Base-by-base conservation (phyloP, 2,113 vertebrate species). In the Poeciliopsis prolifica region DNA sequence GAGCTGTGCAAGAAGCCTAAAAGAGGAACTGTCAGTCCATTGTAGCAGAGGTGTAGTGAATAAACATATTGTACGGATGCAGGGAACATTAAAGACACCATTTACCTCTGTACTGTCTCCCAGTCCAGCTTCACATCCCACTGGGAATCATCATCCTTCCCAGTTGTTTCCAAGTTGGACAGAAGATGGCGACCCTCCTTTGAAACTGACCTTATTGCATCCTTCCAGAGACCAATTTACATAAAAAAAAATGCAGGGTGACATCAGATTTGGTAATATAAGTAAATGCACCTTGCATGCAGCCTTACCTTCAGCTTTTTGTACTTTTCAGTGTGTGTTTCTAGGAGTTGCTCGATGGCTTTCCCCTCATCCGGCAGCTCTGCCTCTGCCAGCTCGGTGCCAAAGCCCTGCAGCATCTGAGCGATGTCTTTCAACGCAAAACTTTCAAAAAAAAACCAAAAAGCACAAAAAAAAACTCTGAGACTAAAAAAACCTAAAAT, bases 351-450 rank as follows among this genome's bases (percentile, higher is more conserved):
- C 86, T 98, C 96, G 0, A 96, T 95, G 3, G 94, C 90, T 72
- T 90, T 93, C 26, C 93, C 93, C 70, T 98, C 96, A 0, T 95
- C 92, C 0, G 96, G 95, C 40, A 98, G 91, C 61, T 97, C 96
- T 0, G 94, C 90, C 90, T 99, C 98, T 0, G 97, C 97, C 90
- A 99, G 85, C 86, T 99, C 97, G 0, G 95, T 97, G 30, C 97
- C 98, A 70, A 99, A 99, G 33, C 95, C 92, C 61, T 99, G 98
- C 37, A 99, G 79, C 96, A 97, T 94, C 93, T 99, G 98, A 11
- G 98, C 98, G 11, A 97, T 97, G 65, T 99, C 98, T 90, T 99
- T 99, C 80, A 99, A 98, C 0, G 96, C 98, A 93, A 99, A 99
- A 67, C 96, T 96, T 94, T 99, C 98, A n/a, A n/a, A n/a, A n/a